Evolutionary conservation across 2,888 invertebrate genomes (phyloP).

Genomic region (Ceramica pisi): DNA sequence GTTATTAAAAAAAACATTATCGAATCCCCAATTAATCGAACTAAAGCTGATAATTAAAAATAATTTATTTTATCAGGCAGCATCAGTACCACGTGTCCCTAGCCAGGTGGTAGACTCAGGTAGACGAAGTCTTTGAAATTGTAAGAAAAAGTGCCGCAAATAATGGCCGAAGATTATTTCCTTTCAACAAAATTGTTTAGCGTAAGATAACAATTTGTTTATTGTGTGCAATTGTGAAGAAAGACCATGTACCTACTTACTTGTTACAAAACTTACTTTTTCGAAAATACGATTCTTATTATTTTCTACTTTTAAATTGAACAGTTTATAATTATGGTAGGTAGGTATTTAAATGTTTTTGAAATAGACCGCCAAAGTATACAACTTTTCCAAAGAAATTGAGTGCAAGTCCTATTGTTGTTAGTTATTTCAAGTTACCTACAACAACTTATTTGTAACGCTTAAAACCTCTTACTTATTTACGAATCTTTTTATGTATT

Average conservation of each 20-base stretch:
- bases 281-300: neutral
- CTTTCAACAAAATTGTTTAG: conserved; percentile 47
- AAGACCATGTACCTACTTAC: neutral
- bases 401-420: too few species aligned
- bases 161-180: conserved; percentile 32
- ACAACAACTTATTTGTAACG: too few species aligned
- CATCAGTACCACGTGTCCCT: conserved; percentile 4
- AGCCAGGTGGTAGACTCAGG: conserved; percentile 44
- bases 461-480: too few species aligned
- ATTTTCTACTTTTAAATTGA: neutral
- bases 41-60: neutral
- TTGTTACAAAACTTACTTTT: neutral
- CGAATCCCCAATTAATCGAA: too few species aligned
- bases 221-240: conserved; percentile 27
- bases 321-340: too few species aligned
- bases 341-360: too few species aligned
- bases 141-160: conserved; percentile 38
- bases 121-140: conserved; percentile 5
- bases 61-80: conserved; percentile 11
- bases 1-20: too few species aligned
- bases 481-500: too few species aligned
- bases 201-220: conserved; percentile 37
- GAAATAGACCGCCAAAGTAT: too few species aligned
- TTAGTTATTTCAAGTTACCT: too few species aligned
- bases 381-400: too few species aligned